phyloP scores from a whole-genome alignment of 2,888 invertebrate genomes.

The Lithophane ornitopus region DNA sequence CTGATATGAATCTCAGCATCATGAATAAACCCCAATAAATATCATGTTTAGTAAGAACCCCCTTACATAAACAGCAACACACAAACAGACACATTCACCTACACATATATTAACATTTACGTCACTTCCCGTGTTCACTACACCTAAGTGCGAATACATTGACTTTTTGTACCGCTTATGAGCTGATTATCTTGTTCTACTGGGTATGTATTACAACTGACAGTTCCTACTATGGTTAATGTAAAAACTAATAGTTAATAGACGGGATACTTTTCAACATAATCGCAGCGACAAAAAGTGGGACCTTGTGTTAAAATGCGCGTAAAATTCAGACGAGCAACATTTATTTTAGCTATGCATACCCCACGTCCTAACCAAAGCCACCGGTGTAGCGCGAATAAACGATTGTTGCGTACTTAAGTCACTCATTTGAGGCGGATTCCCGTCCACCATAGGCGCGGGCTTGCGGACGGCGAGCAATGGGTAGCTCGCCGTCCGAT shows the following conservation, averaged over 20 bases:
- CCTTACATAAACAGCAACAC: conserved; percentile 30
- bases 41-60: background rate
- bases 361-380: background rate
- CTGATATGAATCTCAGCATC: too few relatives aligned
- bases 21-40: too few relatives aligned
- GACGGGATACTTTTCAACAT: background rate
- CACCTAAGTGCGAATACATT: conserved; percentile 36
- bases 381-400: too few relatives aligned
- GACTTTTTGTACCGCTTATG: conserved; percentile 34
- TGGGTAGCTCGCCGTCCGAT: too few relatives aligned
- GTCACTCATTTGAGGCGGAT: too few relatives aligned
- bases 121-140: conserved; percentile 47
- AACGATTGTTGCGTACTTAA: background rate
- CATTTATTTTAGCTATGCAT: background rate
- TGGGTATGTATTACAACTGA: conserved; percentile 24
- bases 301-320: background rate
- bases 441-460: too few relatives aligned
- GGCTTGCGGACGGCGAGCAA: too few relatives aligned
- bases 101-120: conserved; percentile 41
- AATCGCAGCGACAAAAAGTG: background rate
- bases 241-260: conserved; percentile 2
- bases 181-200: conserved; percentile 54
- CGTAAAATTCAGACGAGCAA: background rate
- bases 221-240: conserved; percentile 39
- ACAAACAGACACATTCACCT: conserved; percentile 31